phyloP scores from a whole-genome alignment of 2,797 vertebrate genomes.

The Carduelis carduelis region DNA sequence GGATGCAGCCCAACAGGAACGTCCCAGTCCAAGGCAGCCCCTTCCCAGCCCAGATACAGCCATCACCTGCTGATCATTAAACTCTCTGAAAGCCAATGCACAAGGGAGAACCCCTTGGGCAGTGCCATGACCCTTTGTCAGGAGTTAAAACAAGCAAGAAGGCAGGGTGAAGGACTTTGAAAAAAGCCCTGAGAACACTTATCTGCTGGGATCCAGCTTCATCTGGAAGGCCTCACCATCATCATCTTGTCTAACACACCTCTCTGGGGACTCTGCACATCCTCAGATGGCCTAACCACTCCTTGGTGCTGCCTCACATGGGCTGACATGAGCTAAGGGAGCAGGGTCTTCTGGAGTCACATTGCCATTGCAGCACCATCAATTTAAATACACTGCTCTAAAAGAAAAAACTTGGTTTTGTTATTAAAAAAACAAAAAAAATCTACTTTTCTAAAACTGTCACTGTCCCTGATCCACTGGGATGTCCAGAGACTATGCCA shows the following conservation, averaged over 20 bases:
- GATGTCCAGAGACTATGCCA: background rate
- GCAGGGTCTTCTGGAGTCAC: background rate
- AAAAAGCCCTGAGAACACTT: background rate
- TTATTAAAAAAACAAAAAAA: too few relatives aligned
- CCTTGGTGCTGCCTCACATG: background rate
- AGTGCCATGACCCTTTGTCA: background rate
- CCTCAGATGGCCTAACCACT: background rate
- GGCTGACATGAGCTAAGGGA: background rate
- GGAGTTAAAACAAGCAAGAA: background rate
- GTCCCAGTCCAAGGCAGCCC: constrained; percentile 10
- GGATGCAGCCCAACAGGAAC: background rate
- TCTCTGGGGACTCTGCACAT: background rate
- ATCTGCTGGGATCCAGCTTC: background rate
- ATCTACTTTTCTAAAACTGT: background rate
- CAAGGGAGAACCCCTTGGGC: background rate
- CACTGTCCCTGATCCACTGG: background rate
- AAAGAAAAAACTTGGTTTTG: background rate
- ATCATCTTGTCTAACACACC: background rate
- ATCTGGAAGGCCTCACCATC: background rate
- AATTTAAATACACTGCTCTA: background rate
- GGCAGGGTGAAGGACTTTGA: background rate
- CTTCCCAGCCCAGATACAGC: background rate
- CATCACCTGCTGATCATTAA: background rate
- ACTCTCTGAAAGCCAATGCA: background rate
- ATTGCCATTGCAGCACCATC: background rate